Evolutionary conservation across 2,888 invertebrate genomes (phyloP).

Genomic region (Ischnus inquisitorius): DNA sequence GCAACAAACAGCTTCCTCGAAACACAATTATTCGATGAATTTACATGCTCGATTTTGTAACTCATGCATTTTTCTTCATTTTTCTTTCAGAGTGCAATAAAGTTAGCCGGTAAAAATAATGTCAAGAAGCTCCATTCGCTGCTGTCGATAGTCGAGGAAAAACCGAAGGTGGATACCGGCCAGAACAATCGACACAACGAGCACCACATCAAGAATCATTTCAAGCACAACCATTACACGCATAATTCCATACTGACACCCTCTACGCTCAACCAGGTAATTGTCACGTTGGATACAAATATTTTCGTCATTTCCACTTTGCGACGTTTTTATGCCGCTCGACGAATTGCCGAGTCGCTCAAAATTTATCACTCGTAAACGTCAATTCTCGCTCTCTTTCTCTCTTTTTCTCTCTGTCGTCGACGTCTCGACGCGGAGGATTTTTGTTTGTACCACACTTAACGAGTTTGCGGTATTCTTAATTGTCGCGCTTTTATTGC

Average conservation of each 20-base stretch:
- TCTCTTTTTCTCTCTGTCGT: constrained; percentile 6
- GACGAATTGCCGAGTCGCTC: not conserved
- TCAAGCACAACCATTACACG: constrained; percentile 84
- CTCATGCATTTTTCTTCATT: not conserved
- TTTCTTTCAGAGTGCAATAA: constrained; percentile 87
- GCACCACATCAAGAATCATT: constrained; percentile 84
- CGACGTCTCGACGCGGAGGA: not conserved
- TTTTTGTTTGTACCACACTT: constrained; percentile 8
- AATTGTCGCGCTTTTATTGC: constrained; percentile 79
- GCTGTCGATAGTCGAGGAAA: constrained; percentile 87
- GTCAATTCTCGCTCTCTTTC: not conserved
- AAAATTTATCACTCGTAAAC: constrained; percentile 5
- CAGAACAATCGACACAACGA: constrained; percentile 86
- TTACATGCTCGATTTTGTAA: constrained; percentile 30
- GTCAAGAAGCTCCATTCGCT: constrained; percentile 87
- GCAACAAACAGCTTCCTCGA: not conserved
- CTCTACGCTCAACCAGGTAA: constrained; percentile 84
- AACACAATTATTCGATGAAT: not conserved
- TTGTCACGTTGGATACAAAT: too few relatives aligned
- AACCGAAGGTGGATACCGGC: constrained; percentile 87
- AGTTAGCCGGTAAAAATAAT: constrained; percentile 87
- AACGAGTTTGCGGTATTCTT: constrained; percentile 20
- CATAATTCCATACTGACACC: constrained; percentile 85
- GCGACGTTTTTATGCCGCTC: too few relatives aligned
- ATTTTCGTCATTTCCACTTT: too few relatives aligned